A percentile compares a stretch with the other conserved stretches of the same genome.
phyloP scores from a whole-genome alignment of 2,797 vertebrate genomes.

The Pipistrellus kuhlii region DNA sequence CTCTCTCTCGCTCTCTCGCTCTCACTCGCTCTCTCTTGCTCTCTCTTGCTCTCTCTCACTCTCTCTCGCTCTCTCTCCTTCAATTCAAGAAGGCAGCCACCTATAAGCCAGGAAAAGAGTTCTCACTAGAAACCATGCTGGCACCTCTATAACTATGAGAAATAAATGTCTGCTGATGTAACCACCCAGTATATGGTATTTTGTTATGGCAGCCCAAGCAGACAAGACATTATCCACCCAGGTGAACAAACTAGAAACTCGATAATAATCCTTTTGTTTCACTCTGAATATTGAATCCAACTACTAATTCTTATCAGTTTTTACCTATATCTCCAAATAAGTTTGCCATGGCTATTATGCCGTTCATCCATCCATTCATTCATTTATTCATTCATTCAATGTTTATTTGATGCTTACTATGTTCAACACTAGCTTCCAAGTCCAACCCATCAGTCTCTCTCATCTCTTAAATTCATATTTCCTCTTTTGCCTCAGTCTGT shows the following conservation, averaged over 20 bases:
- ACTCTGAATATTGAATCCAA: not conserved
- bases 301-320: constrained; percentile 3
- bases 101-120: not conserved
- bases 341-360: not conserved
- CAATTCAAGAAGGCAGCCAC: not conserved
- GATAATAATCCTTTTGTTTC: not conserved
- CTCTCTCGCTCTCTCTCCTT: not conserved
- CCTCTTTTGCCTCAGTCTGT: not conserved
- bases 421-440: not conserved
- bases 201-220: not conserved
- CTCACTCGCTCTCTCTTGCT: not conserved
- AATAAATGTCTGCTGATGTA: not conserved
- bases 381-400: not conserved
- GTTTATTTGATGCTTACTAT: constrained; percentile 22
- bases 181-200: not conserved
- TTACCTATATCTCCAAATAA: constrained; percentile 14
- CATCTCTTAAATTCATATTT: not conserved
- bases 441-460: not conserved
- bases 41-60: not conserved
- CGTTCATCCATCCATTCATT: not conserved
- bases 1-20: not conserved
- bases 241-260: not conserved
- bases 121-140: not conserved
- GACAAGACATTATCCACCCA: not conserved
- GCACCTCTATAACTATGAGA: not conserved